phyloP scores from a whole-genome alignment of 2,113 vertebrate species.

The Colaptes auratus region DNA sequence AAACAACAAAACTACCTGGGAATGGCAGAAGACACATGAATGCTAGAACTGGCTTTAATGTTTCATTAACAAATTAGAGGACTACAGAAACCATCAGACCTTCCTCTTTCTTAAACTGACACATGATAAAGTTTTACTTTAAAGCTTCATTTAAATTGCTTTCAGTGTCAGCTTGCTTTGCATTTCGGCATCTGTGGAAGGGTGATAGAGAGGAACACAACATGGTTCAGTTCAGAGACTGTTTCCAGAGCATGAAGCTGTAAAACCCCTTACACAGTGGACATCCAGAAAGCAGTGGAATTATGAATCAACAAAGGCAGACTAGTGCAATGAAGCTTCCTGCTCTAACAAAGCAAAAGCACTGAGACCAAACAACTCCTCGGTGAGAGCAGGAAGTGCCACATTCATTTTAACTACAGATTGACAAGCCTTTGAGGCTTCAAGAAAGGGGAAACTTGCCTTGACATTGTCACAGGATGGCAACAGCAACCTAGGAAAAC shows the following conservation, averaged over 20 bases:
- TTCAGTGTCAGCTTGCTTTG: background rate
- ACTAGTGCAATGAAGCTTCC: background rate
- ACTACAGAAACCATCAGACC: background rate
- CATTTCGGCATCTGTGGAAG: background rate
- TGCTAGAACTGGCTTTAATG: accelerated
- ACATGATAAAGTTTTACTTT: background rate
- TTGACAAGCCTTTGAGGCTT: background rate
- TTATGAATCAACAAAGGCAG: background rate
- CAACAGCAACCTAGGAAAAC: background rate
- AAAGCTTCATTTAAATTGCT: background rate
- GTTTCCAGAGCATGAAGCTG: background rate
- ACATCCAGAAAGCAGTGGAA: background rate
- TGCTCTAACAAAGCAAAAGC: background rate
- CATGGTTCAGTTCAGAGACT: background rate
- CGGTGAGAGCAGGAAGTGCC: background rate
- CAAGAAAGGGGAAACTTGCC: background rate
- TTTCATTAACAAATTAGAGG: background rate
- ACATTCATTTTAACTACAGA: background rate
- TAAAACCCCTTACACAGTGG: background rate
- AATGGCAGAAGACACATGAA: background rate
- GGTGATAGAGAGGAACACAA: background rate
- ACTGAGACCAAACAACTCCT: background rate
- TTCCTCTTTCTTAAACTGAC: background rate
- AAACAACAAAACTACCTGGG: background rate
- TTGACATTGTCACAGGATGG: background rate